Base-by-base conservation (phyloP, 2,113 vertebrate genomes). In the Syngnathus floridae region DNA sequence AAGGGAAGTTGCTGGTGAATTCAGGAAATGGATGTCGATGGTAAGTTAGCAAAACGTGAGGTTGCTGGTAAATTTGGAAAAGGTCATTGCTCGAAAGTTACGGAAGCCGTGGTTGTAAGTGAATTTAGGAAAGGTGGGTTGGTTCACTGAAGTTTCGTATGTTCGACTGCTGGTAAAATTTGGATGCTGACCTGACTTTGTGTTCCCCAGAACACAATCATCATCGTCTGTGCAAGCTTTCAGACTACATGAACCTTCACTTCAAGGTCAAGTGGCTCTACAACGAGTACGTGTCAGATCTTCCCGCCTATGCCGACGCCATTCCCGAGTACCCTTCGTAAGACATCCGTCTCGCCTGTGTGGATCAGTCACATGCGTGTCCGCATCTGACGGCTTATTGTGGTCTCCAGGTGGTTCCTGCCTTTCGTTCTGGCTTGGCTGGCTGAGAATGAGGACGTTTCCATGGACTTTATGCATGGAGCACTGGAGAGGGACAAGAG, bases 231-330 rank as follows among this genome's bases (percentile, higher is more conserved):
- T 99, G 95, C 76, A 96, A 93, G 84, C 94, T 93, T 2, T 93
- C 95, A 0, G 96, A 98, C 90, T 99, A 99, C 89, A 99, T 99
- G 97, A 99, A 98, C 86, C 91, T 99, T 64, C 97, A 98, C 87
- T 99, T 99, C 89, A 99, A 98, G 87, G 95, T 99, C 80, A 98
- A 99, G 82, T 98, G 96, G 96, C 91, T 99, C 4, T 90, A 96
- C 90, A 98, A 95, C 2, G 97, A 99, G 73, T 99, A 98, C 0
- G 86, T 96, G 6, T 83, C 66, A 51, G 93, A 95, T 56, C 93
- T 98, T 80, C 91, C 93, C 13, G 80, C 86, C 81, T 89, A 94
- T 84, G 86, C 86, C 54, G 91, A 88, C 37, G 77, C 86, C 19
- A 92, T 95, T 77, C 96, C 97, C 0, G 94, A 97, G 66, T 99